phyloP scores from a whole-genome alignment of 2,113 vertebrate genomes.

The Balaeniceps rex region DNA sequence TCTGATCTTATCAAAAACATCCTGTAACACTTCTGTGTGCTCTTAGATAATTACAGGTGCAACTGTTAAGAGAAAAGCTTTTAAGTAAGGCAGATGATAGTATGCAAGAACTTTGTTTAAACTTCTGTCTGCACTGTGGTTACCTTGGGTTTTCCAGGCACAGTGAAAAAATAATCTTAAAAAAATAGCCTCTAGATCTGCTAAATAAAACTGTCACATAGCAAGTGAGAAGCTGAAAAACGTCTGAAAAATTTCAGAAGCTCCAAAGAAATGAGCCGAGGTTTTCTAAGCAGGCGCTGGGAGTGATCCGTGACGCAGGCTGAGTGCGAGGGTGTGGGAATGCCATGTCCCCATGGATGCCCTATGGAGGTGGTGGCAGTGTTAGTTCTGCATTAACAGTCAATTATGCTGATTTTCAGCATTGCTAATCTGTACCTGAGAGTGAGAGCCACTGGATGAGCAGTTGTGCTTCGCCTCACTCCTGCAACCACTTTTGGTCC shows the following conservation, averaged over 20 bases:
- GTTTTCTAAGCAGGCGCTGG: not conserved
- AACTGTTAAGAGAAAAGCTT: not conserved
- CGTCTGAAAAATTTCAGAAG: not conserved
- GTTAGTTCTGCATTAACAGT: not conserved
- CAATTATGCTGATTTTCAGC: not conserved
- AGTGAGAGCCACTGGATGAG: not conserved
- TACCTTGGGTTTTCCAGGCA: not conserved
- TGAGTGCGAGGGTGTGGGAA: not conserved
- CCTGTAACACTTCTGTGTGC: not conserved
- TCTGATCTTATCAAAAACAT: not conserved
- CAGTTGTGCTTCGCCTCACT: not conserved
- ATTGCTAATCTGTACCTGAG: not conserved
- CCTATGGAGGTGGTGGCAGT: not conserved
- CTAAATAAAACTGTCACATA: not conserved
- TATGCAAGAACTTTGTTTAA: not conserved
- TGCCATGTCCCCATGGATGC: accelerated
- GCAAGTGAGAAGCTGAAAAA: not conserved
- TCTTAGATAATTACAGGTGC: not conserved
- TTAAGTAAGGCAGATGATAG: not conserved
- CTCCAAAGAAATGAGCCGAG: not conserved
- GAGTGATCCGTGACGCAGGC: not conserved
- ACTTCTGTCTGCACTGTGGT: not conserved
- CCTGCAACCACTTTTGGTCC: accelerated
- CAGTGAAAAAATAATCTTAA: not conserved
- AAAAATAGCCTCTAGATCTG: not conserved